These are phyloP conservation scores for Selene dorsalis DNA, from an alignment of 2,797 vertebrate species.

Conservation along the genomic window DNA sequence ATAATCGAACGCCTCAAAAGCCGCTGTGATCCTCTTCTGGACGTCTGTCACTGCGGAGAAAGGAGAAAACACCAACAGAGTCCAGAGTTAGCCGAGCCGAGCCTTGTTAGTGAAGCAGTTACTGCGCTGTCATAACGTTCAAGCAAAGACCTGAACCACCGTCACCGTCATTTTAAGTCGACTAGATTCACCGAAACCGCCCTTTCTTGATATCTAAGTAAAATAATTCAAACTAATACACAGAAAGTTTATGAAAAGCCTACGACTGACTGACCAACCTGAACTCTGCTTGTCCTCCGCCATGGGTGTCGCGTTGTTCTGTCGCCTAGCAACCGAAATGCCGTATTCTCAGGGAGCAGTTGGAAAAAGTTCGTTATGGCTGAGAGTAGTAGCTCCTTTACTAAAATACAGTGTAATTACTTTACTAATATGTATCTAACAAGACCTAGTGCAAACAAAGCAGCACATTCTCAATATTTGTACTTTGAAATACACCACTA, in stretches of 20 bases:
- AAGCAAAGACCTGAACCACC: neutral
- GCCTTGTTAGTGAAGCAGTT: neutral
- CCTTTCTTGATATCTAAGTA: neutral
- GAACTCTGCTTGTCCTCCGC: slow-evolving; percentile 57
- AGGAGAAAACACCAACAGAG: neutral
- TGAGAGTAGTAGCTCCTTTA: too few species aligned
- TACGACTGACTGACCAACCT: slow-evolving; percentile 60
- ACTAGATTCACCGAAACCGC: neutral
- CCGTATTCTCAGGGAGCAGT: neutral
- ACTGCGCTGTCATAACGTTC: neutral
- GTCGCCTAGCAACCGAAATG: slow-evolving; percentile 73
- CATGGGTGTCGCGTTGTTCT: slow-evolving; percentile 60
- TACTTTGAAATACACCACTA: too few species aligned
- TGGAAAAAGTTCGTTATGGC: too few species aligned
- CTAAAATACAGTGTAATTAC: too few species aligned
- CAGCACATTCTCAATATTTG: too few species aligned
- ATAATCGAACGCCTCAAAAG: slow-evolving; percentile 93
- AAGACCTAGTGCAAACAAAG: too few species aligned
- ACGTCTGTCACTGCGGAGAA: slow-evolving; percentile 82
- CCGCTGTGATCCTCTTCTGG: slow-evolving; percentile 87
- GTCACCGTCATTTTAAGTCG: neutral
- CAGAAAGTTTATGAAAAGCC: too few species aligned
- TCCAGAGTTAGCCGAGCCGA: neutral
- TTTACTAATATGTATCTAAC: too few species aligned
- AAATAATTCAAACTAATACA: accelerated